A percentile compares a stretch with the other conserved stretches of the same genome.
phyloP scores from a whole-genome alignment of 2,888 invertebrate species.

The Leptinotarsa juncta region DNA sequence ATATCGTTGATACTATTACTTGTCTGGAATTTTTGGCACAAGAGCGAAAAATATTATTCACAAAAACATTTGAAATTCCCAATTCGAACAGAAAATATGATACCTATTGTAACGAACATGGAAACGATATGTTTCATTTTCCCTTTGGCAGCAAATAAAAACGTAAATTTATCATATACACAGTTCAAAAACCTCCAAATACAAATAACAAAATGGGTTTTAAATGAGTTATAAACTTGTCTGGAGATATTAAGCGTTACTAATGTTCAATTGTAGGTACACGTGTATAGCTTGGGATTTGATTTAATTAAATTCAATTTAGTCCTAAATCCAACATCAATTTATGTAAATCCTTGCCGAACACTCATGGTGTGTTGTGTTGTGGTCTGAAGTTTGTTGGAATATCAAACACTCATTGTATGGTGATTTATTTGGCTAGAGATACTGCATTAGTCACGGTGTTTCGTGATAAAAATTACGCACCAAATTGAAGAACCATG shows the following conservation, averaged over 20 bases:
- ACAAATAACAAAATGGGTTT: background rate
- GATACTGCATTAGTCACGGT: background rate
- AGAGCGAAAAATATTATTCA: too few relatives aligned
- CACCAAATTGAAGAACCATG: background rate
- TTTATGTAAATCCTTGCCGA: background rate
- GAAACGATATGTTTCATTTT: too few relatives aligned
- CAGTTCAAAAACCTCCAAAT: background rate
- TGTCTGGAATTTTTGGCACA: too few relatives aligned
- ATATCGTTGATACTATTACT: too few relatives aligned
- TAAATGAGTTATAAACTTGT: background rate
- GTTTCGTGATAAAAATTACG: background rate
- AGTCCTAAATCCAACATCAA: background rate
- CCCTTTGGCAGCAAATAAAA: too few relatives aligned
- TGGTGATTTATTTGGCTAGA: background rate
- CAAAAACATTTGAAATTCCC: too few relatives aligned
- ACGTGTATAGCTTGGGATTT: background rate
- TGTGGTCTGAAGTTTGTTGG: background rate
- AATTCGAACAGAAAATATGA: too few relatives aligned
- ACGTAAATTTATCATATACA: too few relatives aligned
- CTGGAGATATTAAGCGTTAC: background rate
- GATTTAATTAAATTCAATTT: background rate
- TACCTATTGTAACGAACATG: too few relatives aligned
- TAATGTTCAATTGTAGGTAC: conserved; percentile 9
- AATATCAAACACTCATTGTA: background rate
- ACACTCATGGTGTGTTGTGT: background rate